These are phyloP conservation scores for Gasterosteus aculeatus DNA, from an alignment of 2,113 vertebrate genomes.

Conservation along the genomic window DNA sequence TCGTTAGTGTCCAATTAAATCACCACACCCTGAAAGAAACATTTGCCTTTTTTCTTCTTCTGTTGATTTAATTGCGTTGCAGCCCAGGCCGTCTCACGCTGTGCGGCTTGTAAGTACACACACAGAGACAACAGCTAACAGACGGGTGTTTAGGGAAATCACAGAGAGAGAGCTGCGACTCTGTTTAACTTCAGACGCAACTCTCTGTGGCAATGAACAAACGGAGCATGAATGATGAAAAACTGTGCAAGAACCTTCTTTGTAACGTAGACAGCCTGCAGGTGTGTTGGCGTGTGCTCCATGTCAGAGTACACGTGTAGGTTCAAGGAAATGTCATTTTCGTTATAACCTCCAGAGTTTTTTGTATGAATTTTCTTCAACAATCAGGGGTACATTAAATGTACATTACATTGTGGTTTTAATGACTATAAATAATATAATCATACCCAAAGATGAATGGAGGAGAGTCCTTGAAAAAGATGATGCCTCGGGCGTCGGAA, in stretches of 20 bases:
- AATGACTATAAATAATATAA: neutral
- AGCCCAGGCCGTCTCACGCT: neutral
- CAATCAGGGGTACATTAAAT: neutral
- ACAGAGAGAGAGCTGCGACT: neutral
- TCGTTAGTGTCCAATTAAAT: neutral
- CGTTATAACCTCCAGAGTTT: neutral
- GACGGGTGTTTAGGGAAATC: neutral
- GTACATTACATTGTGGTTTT: neutral
- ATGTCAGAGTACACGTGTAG: neutral
- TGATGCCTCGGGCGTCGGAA: neutral
- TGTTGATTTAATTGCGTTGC: neutral
- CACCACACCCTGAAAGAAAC: neutral
- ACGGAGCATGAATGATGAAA: neutral
- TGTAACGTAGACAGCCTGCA: neutral
- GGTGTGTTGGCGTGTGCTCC: neutral
- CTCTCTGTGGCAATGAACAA: neutral
- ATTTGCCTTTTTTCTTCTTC: neutral
- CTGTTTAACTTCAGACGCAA: constrained; percentile 6
- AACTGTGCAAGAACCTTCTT: neutral
- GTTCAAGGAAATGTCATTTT: no score
- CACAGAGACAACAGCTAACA: neutral
- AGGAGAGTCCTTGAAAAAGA: neutral
- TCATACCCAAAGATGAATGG: neutral
- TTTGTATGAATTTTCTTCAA: neutral
- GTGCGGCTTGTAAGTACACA: neutral